Percentiles rank a stretch among this genome's conserved stretches.
Conservation (phyloP, 2,797 vertebrate genomes). For the Stomatorhinus walkeri region DNA sequence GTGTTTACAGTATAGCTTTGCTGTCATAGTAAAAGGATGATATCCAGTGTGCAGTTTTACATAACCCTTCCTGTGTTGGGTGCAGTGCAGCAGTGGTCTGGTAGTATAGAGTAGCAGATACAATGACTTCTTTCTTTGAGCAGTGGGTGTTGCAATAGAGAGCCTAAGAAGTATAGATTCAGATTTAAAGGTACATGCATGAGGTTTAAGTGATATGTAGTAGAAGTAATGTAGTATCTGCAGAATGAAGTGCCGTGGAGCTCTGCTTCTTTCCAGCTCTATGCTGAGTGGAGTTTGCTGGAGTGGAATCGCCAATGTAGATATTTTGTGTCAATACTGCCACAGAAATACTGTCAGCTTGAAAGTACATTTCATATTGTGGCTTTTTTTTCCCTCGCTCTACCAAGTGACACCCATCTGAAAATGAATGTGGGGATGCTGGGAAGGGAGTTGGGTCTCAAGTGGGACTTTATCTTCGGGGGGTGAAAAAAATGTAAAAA, state of each 20-base stretch:
- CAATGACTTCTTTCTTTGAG: background rate
- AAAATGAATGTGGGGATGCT: background rate
- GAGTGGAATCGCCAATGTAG: background rate
- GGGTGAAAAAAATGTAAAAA: background rate
- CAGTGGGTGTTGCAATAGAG: background rate
- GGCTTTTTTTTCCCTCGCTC: background rate
- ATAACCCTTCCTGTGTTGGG: background rate
- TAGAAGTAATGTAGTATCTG: background rate
- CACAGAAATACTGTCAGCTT: background rate
- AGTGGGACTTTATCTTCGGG: background rate
- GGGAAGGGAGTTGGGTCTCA: background rate
- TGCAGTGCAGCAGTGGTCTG: background rate
- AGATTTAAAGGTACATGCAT: background rate
- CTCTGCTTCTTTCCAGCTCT: background rate
- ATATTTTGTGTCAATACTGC: background rate
- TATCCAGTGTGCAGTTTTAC: background rate
- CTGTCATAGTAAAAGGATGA: background rate
- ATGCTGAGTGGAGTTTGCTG: background rate
- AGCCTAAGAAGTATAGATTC: background rate
- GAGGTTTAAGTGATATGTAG: background rate
- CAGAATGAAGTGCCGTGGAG: background rate
- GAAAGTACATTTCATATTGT: background rate
- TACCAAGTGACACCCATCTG: background rate
- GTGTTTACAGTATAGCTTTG: background rate
- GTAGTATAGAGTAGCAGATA: background rate